A percentile compares a stretch with the other conserved stretches of the same genome.
Conservation (phyloP, 2,797 vertebrate species). For the Gymnopithys bicolor region DNA sequence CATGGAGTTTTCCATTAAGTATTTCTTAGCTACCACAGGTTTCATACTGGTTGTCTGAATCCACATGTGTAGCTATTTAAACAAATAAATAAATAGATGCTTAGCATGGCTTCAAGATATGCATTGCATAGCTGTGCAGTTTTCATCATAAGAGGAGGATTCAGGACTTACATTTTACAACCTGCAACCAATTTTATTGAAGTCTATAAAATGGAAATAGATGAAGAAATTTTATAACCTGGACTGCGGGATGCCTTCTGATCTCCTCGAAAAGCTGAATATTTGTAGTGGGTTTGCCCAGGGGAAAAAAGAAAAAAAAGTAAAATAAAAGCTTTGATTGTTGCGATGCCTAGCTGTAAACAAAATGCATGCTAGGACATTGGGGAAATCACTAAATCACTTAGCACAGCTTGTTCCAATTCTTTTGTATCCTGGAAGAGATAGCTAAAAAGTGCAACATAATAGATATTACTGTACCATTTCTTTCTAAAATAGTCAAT, state of each 20-base stretch:
- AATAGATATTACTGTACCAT: not conserved
- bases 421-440: not conserved
- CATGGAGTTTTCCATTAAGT: not conserved
- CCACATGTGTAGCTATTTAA: not conserved
- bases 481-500: not conserved
- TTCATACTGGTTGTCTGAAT: not conserved
- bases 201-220: not conserved
- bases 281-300: not conserved
- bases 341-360: not conserved
- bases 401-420: not conserved
- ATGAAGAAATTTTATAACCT: not conserved
- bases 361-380: not conserved
- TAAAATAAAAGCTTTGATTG: not conserved
- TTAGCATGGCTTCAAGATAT: not conserved
- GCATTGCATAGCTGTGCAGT: not conserved
- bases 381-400: not conserved
- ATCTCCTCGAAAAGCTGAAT: not conserved
- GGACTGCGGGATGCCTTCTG: not conserved
- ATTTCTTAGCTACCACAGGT: not conserved
- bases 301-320: too few relatives aligned
- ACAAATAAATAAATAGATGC: not conserved
- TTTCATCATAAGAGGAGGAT: not conserved
- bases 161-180: not conserved
- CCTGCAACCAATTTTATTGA: not conserved
- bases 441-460: not conserved